phyloP scores from a whole-genome alignment of 2,888 invertebrate genomes.

The Agrotis clavis region DNA sequence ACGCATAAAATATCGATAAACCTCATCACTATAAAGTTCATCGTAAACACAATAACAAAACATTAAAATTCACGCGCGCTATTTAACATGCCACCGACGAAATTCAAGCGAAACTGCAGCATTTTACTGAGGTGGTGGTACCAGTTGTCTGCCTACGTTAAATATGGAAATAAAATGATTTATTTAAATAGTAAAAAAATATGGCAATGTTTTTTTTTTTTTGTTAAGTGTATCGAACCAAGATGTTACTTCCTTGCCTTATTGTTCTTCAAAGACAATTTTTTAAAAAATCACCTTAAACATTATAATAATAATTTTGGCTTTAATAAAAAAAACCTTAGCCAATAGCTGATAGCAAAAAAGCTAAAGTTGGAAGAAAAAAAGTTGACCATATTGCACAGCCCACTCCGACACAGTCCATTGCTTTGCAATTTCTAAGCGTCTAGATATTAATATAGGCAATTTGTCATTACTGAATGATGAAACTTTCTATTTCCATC shows the following conservation, averaged over 20 bases:
- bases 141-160: background rate
- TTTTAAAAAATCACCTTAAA: no score
- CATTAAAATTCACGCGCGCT: conserved; percentile 66
- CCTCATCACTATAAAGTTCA: conserved; percentile 41
- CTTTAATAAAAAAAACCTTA: background rate
- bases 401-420: conserved; percentile 19
- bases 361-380: background rate
- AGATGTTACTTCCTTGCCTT: no score
- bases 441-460: conserved; percentile 36
- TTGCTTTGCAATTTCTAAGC: conserved; percentile 29
- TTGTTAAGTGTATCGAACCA: no score
- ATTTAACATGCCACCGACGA: conserved; percentile 63
- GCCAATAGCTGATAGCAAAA: background rate
- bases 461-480: conserved; percentile 49
- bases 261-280: no score
- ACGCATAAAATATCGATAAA: background rate
- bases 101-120: conserved; percentile 64
- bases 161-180: background rate
- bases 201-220: no score
- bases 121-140: conserved; percentile 31
- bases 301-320: no score
- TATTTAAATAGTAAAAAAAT: background rate
- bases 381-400: background rate
- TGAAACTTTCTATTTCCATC: conserved; percentile 56
- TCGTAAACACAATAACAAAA: conserved; percentile 55